These are phyloP conservation scores for Micromys minutus DNA, from an alignment of 2,113 vertebrate genomes.

Conservation along the genomic window DNA sequence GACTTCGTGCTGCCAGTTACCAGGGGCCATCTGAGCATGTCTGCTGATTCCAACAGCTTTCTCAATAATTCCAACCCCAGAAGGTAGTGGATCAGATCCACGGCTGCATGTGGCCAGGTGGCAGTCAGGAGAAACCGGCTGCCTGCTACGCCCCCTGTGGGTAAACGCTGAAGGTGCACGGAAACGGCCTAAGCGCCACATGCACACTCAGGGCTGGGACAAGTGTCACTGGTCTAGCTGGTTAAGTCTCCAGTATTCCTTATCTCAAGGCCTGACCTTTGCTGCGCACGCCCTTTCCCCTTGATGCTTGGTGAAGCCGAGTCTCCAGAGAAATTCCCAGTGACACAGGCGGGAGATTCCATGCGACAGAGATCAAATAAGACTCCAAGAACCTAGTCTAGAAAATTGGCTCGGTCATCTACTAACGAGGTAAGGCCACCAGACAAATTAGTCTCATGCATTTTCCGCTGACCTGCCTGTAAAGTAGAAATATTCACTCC, in stretches of 20 bases:
- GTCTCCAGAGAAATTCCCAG: not conserved
- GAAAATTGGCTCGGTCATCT: not conserved
- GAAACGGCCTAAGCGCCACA: not conserved
- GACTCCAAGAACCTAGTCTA: not conserved
- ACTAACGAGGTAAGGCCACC: not conserved
- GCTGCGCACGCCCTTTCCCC: not conserved
- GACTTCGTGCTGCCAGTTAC: conserved; percentile 66
- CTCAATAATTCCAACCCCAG: conserved; percentile 62
- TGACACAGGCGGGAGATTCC: not conserved
- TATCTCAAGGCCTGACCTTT: conserved; percentile 1
- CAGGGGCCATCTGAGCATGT: conserved; percentile 21
- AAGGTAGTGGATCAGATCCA: conserved; percentile 23
- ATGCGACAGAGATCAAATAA: not conserved
- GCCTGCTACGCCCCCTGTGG: not conserved
- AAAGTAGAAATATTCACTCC: not conserved
- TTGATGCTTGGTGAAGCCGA: not conserved
- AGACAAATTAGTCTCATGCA: not conserved
- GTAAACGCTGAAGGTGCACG: not conserved
- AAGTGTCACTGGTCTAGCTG: conserved; percentile 38
- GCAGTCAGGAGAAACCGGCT: conserved; percentile 1
- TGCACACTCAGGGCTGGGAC: not conserved
- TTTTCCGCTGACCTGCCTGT: not conserved
- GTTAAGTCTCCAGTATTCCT: conserved; percentile 31
- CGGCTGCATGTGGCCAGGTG: not conserved
- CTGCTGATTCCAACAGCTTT: conserved; percentile 62